Evolutionary conservation across 2,888 invertebrate species (phyloP).

Genomic region (Panzeria rudis): DNA sequence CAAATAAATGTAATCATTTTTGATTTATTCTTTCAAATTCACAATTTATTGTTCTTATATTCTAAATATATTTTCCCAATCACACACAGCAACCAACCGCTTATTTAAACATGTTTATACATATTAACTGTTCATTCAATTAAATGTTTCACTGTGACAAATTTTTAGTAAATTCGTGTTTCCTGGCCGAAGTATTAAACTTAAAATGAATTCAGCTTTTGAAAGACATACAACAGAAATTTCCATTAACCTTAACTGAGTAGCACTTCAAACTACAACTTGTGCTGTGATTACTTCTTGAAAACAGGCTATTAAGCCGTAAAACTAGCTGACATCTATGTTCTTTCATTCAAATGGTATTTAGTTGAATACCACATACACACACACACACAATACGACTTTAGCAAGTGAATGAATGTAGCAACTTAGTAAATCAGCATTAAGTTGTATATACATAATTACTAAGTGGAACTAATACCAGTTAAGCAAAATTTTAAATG

Average conservation of each 20-base stretch:
- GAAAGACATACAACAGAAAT: constrained; percentile 1
- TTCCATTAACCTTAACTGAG: constrained; percentile 1
- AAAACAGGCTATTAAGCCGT: constrained; percentile 16
- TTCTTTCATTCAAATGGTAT: background rate
- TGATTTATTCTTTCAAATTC: too few relatives aligned
- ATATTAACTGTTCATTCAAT: too few relatives aligned
- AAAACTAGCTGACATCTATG: constrained; percentile 27
- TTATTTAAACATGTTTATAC: background rate
- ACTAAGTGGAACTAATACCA: constrained; percentile 1
- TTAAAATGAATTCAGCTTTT: background rate
- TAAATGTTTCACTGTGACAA: background rate
- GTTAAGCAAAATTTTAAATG: constrained; percentile 18
- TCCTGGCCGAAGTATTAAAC: background rate
- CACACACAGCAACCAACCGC: too few relatives aligned
- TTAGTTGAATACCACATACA: constrained; percentile 5
- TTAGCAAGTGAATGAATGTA: background rate
- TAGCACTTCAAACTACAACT: background rate
- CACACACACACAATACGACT: background rate
- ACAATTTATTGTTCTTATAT: too few relatives aligned
- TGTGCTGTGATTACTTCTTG: background rate
- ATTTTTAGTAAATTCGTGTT: background rate
- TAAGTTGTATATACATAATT: background rate
- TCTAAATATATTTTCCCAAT: too few relatives aligned
- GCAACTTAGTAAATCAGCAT: constrained; percentile 8
- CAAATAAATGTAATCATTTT: too few relatives aligned